Evolutionary conservation across 2,888 invertebrate genomes (phyloP), one percentile per base, ranked within the genome.

Genomic region (Drosophila meridionalis): DNA sequence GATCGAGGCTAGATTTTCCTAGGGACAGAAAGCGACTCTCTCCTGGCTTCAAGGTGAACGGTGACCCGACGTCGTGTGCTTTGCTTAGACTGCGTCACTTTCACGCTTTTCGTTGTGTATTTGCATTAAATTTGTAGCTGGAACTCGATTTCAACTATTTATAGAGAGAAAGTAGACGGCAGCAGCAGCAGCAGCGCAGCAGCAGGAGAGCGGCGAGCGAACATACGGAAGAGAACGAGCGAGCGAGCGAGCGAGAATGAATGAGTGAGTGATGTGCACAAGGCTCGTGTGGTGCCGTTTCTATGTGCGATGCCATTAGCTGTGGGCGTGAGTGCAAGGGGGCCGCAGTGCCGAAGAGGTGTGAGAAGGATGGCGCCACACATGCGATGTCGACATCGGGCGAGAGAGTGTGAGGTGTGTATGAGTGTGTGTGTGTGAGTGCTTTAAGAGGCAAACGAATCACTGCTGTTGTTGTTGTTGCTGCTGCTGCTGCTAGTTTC

Each of bases 61-160:
- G 74, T 78, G 74, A 79, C 67, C 50, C 50, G 50, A 28, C 5
- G 34, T 67, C 36, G 61, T 48, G 70, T 32, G 8, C 7, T 47
- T 47, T 69, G 32, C 38, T 50, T 42, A 40, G 34, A 30, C 45
- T 53, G 48, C 61, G 64, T 77, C 73, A 87, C 90, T 88, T 88
- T 85, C 78, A 80, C 89, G 87, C 64, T 58, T 81, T 74, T 68
- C 64, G 70, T 69, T 80, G 73, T 80, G 70, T 74, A 74, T 87
- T 82, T 78, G 67, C 83, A 76, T 81, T 76, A 62, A 62, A 78
- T 82, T 74, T 78, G 73, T 78, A 55, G 61, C 73, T 81, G 66
- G n/a, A 83, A 89, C 73, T 80, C 73, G 77, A 85, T 89, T 89
- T 85, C 59, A 80, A 89, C 86, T 77, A 84, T 82, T 78, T 89